Evolutionary conservation across 2,797 vertebrate species (phyloP).

Genomic region (Scolopax bukidnonensis): DNA sequence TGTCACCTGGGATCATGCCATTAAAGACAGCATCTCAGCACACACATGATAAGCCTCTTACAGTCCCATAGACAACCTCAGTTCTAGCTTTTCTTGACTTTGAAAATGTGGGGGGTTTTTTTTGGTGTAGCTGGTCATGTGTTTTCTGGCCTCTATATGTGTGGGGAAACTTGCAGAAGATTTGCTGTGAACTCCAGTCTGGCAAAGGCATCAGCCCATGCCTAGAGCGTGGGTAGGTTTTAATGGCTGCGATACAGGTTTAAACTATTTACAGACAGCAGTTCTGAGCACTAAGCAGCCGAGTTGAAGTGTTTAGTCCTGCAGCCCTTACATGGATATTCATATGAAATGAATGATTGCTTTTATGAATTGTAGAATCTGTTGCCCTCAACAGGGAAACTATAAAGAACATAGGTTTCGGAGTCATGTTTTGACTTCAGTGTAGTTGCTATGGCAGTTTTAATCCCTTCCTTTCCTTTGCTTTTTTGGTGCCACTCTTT

Average conservation of each 20-base stretch:
- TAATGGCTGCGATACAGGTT: not conserved
- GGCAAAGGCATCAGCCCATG: not conserved
- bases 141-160: not conserved
- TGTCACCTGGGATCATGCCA: not conserved
- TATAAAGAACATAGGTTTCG: not conserved
- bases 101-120: not conserved
- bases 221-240: not conserved
- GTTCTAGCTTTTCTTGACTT: not conserved
- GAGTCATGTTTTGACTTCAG: not conserved
- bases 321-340: slow-evolving; percentile 25
- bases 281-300: not conserved
- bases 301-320: not conserved
- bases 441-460: not conserved
- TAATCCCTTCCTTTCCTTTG: not conserved
- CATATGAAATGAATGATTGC: not conserved
- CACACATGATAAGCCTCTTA: not conserved
- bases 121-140: not conserved
- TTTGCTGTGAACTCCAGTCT: not conserved
- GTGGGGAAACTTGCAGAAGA: not conserved
- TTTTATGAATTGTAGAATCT: not conserved
- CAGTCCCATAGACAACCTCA: not conserved
- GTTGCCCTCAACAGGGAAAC: not conserved
- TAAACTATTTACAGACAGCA: not conserved
- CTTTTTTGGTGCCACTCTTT: not conserved
- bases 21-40: not conserved